phyloP scores from a whole-genome alignment of 2,888 invertebrate species.

The Argynnis bischoffii region DNA sequence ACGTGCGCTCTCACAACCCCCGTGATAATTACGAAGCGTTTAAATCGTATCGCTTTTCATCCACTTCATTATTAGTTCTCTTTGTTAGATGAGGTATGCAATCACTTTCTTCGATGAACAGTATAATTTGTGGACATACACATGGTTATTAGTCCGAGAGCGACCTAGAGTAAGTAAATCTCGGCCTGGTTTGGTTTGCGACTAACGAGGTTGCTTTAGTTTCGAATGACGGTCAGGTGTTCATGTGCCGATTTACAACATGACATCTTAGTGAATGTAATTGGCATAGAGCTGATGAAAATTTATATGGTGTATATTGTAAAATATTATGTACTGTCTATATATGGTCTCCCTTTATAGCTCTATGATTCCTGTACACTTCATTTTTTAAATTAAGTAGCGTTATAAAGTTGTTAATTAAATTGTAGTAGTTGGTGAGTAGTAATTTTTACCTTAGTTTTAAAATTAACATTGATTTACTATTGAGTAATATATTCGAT shows the following conservation, averaged over 20 bases:
- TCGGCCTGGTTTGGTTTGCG: conserved; percentile 54
- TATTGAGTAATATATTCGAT: too few relatives aligned
- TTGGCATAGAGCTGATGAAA: not conserved
- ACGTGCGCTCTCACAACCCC: conserved; percentile 55
- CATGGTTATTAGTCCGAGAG: conserved; percentile 32
- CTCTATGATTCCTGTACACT: too few relatives aligned
- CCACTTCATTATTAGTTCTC: conserved; percentile 47
- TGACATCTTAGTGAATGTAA: not conserved
- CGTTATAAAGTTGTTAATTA: too few relatives aligned
- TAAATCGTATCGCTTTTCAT: conserved; percentile 42
- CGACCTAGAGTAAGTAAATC: conserved; percentile 54
- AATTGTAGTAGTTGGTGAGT: too few relatives aligned
- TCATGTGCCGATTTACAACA: not conserved
- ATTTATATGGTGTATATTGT: not conserved
- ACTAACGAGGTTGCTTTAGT: conserved; percentile 41
- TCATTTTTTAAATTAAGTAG: too few relatives aligned
- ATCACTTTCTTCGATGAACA: conserved; percentile 27
- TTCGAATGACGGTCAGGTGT: conserved; percentile 44
- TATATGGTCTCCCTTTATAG: too few relatives aligned
- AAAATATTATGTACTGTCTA: too few relatives aligned
- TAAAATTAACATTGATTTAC: too few relatives aligned
- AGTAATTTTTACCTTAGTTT: too few relatives aligned
- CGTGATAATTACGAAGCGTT: conserved; percentile 39
- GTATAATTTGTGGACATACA: conserved; percentile 16
- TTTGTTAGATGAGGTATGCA: conserved; percentile 1